These are phyloP conservation scores for Ianthella basta DNA, from an alignment of 37 sponge, comb jelly and placozoan species.

Conservation along the genomic window DNA sequence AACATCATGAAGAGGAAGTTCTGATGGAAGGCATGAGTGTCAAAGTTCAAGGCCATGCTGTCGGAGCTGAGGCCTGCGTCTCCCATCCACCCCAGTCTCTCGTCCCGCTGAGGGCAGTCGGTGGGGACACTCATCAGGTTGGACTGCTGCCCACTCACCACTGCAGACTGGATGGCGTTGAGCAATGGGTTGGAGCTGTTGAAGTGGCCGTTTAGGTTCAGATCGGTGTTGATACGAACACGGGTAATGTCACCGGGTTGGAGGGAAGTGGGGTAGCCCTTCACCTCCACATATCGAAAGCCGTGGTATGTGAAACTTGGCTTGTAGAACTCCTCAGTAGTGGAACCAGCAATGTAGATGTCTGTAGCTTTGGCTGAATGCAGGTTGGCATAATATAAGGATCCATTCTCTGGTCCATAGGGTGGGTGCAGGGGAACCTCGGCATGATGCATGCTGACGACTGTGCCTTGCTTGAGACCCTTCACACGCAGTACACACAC, in stretches of 20 bases:
- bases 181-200: slow-evolving; percentile 42
- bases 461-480: neutral
- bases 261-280: slow-evolving; percentile 39
- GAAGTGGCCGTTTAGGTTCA: slow-evolving; percentile 42
- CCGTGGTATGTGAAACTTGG: slow-evolving; percentile 78
- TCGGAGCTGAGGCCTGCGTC: slow-evolving; percentile 75
- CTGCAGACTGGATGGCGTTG: slow-evolving; percentile 51
- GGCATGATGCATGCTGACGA: slow-evolving; percentile 45
- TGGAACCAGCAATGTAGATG: slow-evolving; percentile 17
- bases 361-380: slow-evolving; percentile 50
- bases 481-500: slow-evolving; percentile 30
- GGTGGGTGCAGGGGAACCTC: slow-evolving; percentile 62
- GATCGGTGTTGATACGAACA: slow-evolving; percentile 27
- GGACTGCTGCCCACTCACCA: slow-evolving; percentile 57
- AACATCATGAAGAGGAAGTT: slow-evolving; percentile 51
- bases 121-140: slow-evolving; percentile 77
- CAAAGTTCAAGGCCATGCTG: slow-evolving; percentile 62
- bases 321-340: slow-evolving; percentile 20
- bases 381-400: slow-evolving; percentile 61
- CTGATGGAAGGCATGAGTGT: slow-evolving; percentile 49
- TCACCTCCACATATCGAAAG: slow-evolving; percentile 68
- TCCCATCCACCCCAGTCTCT: slow-evolving; percentile 83
- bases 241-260: slow-evolving; percentile 39
- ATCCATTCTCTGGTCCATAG: slow-evolving; percentile 58
- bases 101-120: slow-evolving; percentile 73